Evolutionary conservation across 2,113 vertebrate species (phyloP), one percentile per base, ranked within the genome.

Genomic region (Xyrauchen texanus): DNA sequence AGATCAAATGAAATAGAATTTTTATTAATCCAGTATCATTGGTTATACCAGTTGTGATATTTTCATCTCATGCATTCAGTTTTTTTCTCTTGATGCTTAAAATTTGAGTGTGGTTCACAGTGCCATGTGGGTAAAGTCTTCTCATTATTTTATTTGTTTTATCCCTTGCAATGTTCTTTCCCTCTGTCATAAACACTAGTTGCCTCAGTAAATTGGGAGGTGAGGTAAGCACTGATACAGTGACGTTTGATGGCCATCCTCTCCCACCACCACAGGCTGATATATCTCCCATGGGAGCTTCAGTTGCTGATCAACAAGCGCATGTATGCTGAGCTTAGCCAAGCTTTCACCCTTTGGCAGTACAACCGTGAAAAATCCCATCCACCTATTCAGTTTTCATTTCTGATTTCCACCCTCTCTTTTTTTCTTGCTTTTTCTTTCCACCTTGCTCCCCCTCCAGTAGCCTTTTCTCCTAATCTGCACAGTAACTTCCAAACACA

Each of bases 201-300:
- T 85, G 86, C 78, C 69, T 81, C n/a, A 68, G 60, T 52, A 8
- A 81, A 49, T 64, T n/a, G 3, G 69, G n/a, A 84, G 63, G 66
- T 82, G 78, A 86, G 87, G 76, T 76, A 79, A 87, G 74, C 64
- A 7, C 73, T 21, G 58, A 52, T 71, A 57, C 45, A 11, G 68
- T 87, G 85, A 87, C 85, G 81, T 62, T 77, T 60, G 49, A 44
- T 66, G 45, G 65, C 57, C 21, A 64, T 57, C 34, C 34, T 63
- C 65, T 87, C 80, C 81, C 79, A 82, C 82, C 76, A 77, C 76
- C n/a, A 68, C 64, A 53, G 46, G 83, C 85, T 86, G 75, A 84
- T 85, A 86, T 78, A 81, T 77, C 80, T 91, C 88, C 79, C 84
- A 84, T 70, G 85, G 82, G 86, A 82, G 70, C 49, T 58, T 68